Base-by-base conservation (phyloP, 2,888 invertebrate genomes). In the Dryococelus australis region DNA sequence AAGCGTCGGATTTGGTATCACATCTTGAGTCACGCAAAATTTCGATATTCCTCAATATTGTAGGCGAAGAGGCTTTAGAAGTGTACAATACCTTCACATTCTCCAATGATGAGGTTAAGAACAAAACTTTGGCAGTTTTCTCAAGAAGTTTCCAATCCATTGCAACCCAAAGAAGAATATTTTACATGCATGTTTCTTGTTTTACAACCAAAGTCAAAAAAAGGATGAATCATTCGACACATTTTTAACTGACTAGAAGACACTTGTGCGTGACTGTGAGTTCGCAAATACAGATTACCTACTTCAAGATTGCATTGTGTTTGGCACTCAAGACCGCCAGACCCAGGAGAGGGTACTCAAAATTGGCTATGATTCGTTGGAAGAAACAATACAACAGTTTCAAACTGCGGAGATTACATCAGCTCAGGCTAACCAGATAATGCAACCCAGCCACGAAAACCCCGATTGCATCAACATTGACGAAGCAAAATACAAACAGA, bases 181-280 rank as follows among this genome's bases (percentile, higher is more conserved):
- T n/a, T n/a, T n/a, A n/a, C n/a, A n/a, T 65, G 65, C 24, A 65
- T 16, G 20, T 65, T 65, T 65, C n/a, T 65, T 65, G 20, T 65
- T 65, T 16, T 65, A 65, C 65, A 86, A 27, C 81, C 35, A 43
- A 81, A 81, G 13, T 65, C 65, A 65, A 65, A 65, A 65, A 20
- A 65, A 65, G 20, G 65, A 6, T 13, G n/a, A 65, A 65, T 16
- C 65, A 65, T 65, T 65, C 24, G 20, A 65, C 65, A 65, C 65
- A 65, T 65, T 65, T 65, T 65, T 65, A 65, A 65, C 65, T 5
- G 65, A 65, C 24, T 65, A 12, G 20, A 65, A 65, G 65, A 65
- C 65, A n/a, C 20, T 65, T 5, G 65, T 65, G 20, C 65, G 65
- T 16, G 65, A 20, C 65, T 65, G 65, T 20, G 65, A 65, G 65